Percentiles rank a stretch among this genome's conserved stretches.
Conservation (phyloP, 2,797 vertebrate genomes). For the Pseudochirops cupreus region DNA sequence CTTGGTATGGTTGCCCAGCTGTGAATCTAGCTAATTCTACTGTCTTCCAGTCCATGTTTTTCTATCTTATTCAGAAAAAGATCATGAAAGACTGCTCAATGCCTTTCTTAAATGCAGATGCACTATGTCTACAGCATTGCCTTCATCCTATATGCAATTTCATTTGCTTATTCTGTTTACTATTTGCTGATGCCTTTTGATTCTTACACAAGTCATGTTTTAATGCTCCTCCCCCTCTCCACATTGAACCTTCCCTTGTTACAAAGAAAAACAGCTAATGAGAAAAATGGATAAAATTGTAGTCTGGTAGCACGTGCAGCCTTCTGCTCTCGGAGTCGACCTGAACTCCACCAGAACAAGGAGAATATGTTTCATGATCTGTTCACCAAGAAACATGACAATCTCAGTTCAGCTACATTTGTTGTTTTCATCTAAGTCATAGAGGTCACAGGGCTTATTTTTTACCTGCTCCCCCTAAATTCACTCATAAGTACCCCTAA, state of each 20-base stretch:
- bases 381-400: not conserved
- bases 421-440: not conserved
- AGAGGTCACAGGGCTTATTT: not conserved
- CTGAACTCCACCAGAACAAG: not conserved
- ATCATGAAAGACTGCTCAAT: not conserved
- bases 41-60: not conserved
- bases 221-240: not conserved
- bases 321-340: not conserved
- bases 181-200: not conserved
- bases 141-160: not conserved
- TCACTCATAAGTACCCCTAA: not conserved
- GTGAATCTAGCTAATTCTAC: not conserved
- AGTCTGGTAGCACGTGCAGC: not conserved
- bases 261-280: not conserved
- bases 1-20: not conserved
- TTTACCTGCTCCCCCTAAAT: not conserved
- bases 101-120: not conserved
- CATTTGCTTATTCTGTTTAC: not conserved
- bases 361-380: not conserved
- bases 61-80: not conserved
- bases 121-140: not conserved
- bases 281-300: not conserved
- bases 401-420: not conserved
- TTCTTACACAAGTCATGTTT: not conserved
- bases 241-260: not conserved